Percentiles rank a stretch among this genome's conserved stretches.
These are phyloP conservation scores for Aotus griseimembra DNA, from an alignment of 2,797 vertebrate genomes.

Conservation along the genomic window DNA sequence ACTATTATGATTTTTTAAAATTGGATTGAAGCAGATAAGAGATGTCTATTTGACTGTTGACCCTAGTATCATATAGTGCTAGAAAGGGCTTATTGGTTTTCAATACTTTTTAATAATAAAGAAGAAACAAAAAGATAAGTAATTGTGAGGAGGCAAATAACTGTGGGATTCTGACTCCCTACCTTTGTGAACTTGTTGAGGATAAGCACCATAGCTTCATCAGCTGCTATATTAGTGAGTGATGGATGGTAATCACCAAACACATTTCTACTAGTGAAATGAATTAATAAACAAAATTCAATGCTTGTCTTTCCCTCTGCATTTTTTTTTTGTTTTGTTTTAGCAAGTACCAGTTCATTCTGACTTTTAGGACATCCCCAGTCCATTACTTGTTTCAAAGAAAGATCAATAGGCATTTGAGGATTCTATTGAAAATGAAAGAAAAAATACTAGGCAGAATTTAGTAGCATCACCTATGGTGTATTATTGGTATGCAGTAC, in stretches of 20 bases:
- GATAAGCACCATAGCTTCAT: not conserved
- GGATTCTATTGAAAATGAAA: not conserved
- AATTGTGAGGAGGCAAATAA: not conserved
- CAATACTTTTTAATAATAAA: not conserved
- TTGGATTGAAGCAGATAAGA: constrained; percentile 66
- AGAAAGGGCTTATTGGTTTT: not conserved
- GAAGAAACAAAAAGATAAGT: not conserved
- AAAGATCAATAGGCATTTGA: not conserved
- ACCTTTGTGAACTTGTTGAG: not conserved
- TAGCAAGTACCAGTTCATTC: not conserved
- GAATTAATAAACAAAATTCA: not conserved
- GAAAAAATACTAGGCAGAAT: not conserved
- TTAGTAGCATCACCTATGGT: not conserved
- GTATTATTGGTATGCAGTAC: not conserved
- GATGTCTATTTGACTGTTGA: not conserved
- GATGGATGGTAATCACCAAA: not conserved
- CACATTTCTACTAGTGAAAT: not conserved
- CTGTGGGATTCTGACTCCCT: not conserved
- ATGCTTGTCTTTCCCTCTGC: not conserved
- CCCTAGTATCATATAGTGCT: not conserved
- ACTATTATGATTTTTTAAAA: constrained; percentile 44
- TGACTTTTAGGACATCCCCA: not conserved
- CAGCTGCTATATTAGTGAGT: not conserved
- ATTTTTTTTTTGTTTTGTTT: not conserved
- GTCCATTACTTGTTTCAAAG: not conserved